Percentiles rank a stretch among this genome's conserved stretches.
These are phyloP conservation scores for Podarcis lilfordi DNA, from an alignment of 2,797 vertebrate genomes.

Conservation along the genomic window DNA sequence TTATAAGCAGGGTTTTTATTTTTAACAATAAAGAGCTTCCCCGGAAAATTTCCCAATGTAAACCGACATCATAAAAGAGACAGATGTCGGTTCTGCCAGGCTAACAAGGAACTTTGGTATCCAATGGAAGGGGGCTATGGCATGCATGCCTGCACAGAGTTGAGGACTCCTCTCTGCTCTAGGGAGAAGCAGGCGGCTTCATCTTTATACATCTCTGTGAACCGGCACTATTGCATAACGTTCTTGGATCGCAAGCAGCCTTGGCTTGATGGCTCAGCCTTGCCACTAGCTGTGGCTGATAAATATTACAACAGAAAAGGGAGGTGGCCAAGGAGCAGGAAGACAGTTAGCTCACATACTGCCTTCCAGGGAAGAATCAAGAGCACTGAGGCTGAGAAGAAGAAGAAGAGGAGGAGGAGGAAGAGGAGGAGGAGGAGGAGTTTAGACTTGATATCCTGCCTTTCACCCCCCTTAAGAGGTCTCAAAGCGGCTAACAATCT, in stretches of 20 bases:
- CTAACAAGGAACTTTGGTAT: neutral
- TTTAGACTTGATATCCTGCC: too few species aligned
- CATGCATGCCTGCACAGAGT: too few species aligned
- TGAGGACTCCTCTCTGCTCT: too few species aligned
- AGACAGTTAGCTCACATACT: constrained; percentile 16
- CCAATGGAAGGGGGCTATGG: fast-evolving
- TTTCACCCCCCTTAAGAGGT: too few species aligned
- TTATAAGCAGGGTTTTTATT: constrained; percentile 51
- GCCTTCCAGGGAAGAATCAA: neutral
- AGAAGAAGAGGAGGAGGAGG: too few species aligned
- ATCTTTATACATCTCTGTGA: neutral
- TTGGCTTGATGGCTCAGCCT: neutral
- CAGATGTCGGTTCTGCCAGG: constrained; percentile 9
- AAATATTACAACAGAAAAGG: constrained; percentile 35
- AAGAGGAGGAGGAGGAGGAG: too few species aligned
- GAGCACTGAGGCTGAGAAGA: fast-evolving
- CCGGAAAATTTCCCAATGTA: constrained; percentile 42
- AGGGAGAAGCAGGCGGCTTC: fast-evolving
- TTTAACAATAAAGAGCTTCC: constrained; percentile 56
- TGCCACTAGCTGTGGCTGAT: constrained; percentile 34
- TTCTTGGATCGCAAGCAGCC: constrained; percentile 5
- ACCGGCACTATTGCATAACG: neutral
- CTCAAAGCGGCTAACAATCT: too few species aligned
- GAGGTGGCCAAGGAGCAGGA: constrained; percentile 55
- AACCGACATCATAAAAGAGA: constrained; percentile 40